Percentiles rank a stretch among this genome's conserved stretches.
Evolutionary conservation across 2,797 vertebrate genomes (phyloP).

Genomic region (Danio aesculapii): DNA sequence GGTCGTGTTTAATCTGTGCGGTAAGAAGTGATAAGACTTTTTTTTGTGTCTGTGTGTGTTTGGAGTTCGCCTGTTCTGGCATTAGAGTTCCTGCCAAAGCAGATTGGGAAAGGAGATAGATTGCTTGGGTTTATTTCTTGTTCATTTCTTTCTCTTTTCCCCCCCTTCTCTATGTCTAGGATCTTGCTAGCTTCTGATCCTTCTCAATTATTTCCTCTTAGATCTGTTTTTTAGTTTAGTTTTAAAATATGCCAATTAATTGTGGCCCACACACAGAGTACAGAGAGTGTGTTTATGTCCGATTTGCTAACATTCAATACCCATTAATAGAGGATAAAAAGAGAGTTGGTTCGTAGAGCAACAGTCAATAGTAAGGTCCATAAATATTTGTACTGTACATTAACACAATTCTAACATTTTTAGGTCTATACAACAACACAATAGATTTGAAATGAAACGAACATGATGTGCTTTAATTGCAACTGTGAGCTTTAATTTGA

Average conservation of each 20-base stretch:
- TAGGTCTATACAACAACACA: too few species aligned
- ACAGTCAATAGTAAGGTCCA: too few species aligned
- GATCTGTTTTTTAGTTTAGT: not conserved
- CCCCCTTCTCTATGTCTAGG: constrained; percentile 36
- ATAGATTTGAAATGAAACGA: too few species aligned
- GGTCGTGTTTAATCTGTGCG: constrained; percentile 69
- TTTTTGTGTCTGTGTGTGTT: constrained; percentile 71
- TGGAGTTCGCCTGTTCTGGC: constrained; percentile 71
- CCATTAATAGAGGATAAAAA: constrained; percentile 13
- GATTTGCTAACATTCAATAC: constrained; percentile 10
- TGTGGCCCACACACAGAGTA: constrained; percentile 8
- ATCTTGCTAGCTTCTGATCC: constrained; percentile 70
- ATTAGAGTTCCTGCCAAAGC: constrained; percentile 72
- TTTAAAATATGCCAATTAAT: constrained; percentile 27
- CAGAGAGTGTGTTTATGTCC: not conserved
- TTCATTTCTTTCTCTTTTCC: constrained; percentile 62
- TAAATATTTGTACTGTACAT: too few species aligned
- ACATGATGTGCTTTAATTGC: too few species aligned
- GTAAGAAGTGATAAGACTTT: constrained; percentile 59
- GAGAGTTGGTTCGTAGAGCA: not conserved
- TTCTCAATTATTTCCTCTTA: constrained; percentile 31
- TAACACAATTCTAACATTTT: too few species aligned
- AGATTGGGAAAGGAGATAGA: constrained; percentile 76
- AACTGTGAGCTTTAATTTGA: too few species aligned
- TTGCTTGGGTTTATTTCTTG: constrained; percentile 59